Base-by-base conservation (phyloP, 2,113 vertebrate species). In the Phrynosoma blainvillii region DNA sequence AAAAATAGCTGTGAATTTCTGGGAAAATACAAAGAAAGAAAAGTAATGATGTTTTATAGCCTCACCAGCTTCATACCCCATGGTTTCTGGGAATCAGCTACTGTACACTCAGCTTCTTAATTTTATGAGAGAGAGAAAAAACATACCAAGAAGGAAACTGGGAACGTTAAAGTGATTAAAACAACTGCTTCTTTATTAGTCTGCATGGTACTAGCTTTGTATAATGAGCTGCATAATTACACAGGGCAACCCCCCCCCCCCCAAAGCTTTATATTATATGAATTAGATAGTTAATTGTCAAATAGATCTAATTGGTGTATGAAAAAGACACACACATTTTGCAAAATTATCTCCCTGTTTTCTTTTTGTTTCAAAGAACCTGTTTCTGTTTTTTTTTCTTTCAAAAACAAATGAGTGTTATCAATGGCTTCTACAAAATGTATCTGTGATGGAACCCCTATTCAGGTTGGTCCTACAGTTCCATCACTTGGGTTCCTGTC, bases 141-240 rank as follows among this genome's bases (percentile, higher is more conserved):
- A 36, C 59, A 20, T 84, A 89, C 88, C 20, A 56, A 74, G 88
- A 90, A 89, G 90, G 76, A 91, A 91, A 86, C 54, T 86, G 87
- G 66, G 87, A 76, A 86, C 68, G 92, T 81, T 91, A 93, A 94
- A 90, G 84, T 92, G 81, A 93, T 90, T 82, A 90, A 90, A 93
- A 89, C 65, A 92, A 87, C 83, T 89, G 84, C 90, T 85, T 71
- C 92, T 90, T 92, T 89, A 78, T 95, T 94, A 92, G 84, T 30
- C 92, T 66, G 79, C 52, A 4, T 80, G 78, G 85, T 86, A 82
- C 79, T n/a, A 59, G 73, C 87, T 83, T 83, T 5, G 1, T 90
- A 23, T 47, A 95, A 86, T 80, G 88, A 84, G 86, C 78, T 85
- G 65, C 70, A 71, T 65, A 78, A 84, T 93, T 89, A 87, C 2